These are phyloP conservation scores for Syngnathus acus DNA, from an alignment of 2,797 vertebrate genomes.

Conservation along the genomic window DNA sequence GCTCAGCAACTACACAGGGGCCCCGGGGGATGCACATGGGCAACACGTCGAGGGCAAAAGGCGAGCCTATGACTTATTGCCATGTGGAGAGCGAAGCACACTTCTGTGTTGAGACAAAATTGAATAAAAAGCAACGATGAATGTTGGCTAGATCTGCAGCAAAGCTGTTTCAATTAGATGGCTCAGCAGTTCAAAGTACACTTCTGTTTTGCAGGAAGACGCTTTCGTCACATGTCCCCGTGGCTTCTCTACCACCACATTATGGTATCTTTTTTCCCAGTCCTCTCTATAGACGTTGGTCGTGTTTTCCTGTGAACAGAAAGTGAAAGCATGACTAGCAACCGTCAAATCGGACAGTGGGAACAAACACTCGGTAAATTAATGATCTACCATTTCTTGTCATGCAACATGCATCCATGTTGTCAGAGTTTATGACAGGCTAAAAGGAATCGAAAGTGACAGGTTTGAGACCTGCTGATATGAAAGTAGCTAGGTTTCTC, in stretches of 20 bases:
- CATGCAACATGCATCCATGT: background rate
- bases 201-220: slow-evolving; percentile 57
- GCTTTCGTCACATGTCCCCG: slow-evolving; percentile 58
- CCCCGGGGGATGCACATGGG: slow-evolving; percentile 63
- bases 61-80: slow-evolving; percentile 70
- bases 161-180: slow-evolving; percentile 76
- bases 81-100: slow-evolving; percentile 47
- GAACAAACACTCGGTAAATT: background rate
- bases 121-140: slow-evolving; percentile 66
- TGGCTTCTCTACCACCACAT: slow-evolving; percentile 46
- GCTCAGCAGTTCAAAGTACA: slow-evolving; percentile 67
- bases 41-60: slow-evolving; percentile 67
- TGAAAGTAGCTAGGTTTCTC: too few relatives aligned
- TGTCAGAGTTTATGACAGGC: background rate
- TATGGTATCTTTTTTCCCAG: slow-evolving; percentile 51
- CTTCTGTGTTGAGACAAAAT: slow-evolving; percentile 58
- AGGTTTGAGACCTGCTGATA: background rate
- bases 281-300: slow-evolving; percentile 24
- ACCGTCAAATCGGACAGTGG: background rate
- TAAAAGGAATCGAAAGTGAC: background rate
- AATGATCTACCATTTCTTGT: background rate
- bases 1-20: slow-evolving; percentile 20
- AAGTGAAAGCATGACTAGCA: slow-evolving; percentile 33
- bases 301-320: slow-evolving; percentile 67
- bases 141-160: slow-evolving; percentile 70